A percentile compares a stretch with the other conserved stretches of the same genome.
phyloP scores from a whole-genome alignment of 2,888 invertebrate genomes.

The Tenthredo distinguenda region DNA sequence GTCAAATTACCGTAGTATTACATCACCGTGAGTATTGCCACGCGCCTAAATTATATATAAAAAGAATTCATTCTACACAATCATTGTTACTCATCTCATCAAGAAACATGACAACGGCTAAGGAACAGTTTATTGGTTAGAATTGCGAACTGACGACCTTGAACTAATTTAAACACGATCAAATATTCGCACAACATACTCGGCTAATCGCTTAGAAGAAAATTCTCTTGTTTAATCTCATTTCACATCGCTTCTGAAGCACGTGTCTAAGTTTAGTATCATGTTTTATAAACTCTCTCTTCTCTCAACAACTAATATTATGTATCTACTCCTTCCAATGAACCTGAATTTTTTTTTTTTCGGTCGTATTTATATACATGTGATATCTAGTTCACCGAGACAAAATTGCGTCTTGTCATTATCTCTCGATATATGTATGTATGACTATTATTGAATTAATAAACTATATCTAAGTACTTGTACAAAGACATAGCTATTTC shows the following conservation, averaged over 20 bases:
- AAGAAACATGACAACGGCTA: background rate
- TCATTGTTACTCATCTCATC: background rate
- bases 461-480: constrained; percentile 13
- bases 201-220: background rate
- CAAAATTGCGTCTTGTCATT: constrained; percentile 31
- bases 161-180: constrained; percentile 43
- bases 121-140: constrained; percentile 3
- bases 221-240: background rate
- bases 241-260: background rate
- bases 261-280: background rate
- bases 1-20: constrained; percentile 52
- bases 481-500: background rate
- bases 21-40: constrained; percentile 63
- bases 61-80: background rate
- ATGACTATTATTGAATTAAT: constrained; percentile 31
- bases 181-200: background rate
- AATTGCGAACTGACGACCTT: constrained; percentile 40
- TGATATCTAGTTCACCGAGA: background rate
- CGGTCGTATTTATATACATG: background rate
- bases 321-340: background rate
- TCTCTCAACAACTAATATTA: background rate
- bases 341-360: background rate
- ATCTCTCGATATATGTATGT: background rate
- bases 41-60: background rate
- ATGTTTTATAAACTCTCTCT: background rate